Base-by-base conservation (phyloP, 2,113 vertebrate genomes). In the Verasper variegatus region DNA sequence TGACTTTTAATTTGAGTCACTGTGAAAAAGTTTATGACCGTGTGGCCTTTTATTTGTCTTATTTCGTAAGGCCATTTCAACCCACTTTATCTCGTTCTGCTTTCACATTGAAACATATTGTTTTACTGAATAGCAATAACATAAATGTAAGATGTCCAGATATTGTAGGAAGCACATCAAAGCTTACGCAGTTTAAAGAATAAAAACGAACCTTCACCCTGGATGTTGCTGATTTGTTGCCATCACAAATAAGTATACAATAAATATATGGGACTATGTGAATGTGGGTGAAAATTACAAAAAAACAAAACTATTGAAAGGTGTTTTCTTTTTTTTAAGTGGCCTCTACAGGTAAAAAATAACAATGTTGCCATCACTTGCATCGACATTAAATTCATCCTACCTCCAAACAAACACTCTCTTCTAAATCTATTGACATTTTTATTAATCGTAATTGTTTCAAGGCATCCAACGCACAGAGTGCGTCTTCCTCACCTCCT, bases 391-490 rank as follows among this genome's bases (percentile, higher is more conserved):
- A 2, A 13, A 42, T 42, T 12, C 3, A 42, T 13, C 10, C 10
- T 42, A 3, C 8, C 8, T 37, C 35, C 35, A 37, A 37, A 37
- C 8, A 37, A 37, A 37, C 35, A 10, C 15, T 47, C 1, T 47
- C 1, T 47, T 51, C 18, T 51, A 18, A 18, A 18, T 49, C 31
- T 24, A 12, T 66, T 31, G 64, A 72, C 12, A 37, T 66, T 84
- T 73, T 55, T 31, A 59, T 85, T 74, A 75, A 18, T 68, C 52
- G 4, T 55, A 69, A 74, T 84, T 74, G 70, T 80, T 86, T 79
- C 23, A 81, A 75, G 52, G 35, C 74, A 76, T 69, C 24, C 3
- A 0, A 12, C 18, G n/a, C 51, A 49, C 47, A 49, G 5, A 3
- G 17, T 1, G 20, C 14, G 17, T 52, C 18, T 54, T 54, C 51